Percentiles rank a stretch among this genome's conserved stretches.
phyloP scores from a whole-genome alignment of 2,113 vertebrate species.

The Apaloderma vittatum region DNA sequence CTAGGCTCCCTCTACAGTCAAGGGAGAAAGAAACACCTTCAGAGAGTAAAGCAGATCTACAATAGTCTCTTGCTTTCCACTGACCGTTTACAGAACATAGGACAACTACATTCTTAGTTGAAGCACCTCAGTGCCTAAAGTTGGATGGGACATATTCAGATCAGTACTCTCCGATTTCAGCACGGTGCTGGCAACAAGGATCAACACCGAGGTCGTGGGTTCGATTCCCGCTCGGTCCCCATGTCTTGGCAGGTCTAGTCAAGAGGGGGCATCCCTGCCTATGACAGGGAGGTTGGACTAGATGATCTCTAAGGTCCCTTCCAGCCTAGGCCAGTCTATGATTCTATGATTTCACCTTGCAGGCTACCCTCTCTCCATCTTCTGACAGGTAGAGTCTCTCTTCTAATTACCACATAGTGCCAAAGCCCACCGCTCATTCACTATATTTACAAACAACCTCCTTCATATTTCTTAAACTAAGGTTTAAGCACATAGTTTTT shows the following conservation, averaged over 20 bases:
- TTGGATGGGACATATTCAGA: background rate
- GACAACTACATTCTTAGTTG: background rate
- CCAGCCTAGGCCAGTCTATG: too few relatives aligned
- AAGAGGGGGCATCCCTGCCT: too few relatives aligned
- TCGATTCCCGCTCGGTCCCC: too few relatives aligned
- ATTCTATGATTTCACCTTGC: background rate
- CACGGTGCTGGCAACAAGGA: too few relatives aligned
- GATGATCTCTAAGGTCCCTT: too few relatives aligned
- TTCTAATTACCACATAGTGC: background rate
- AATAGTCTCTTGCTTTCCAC: background rate
- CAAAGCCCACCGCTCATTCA: background rate
- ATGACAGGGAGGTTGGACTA: too few relatives aligned
- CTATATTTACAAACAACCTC: background rate
- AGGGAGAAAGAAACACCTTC: background rate
- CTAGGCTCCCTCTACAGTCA: background rate
- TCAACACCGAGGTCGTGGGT: too few relatives aligned
- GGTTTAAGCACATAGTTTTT: background rate
- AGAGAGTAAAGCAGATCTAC: background rate
- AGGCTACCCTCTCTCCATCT: background rate
- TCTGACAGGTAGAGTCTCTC: background rate
- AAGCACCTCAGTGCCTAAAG: background rate
- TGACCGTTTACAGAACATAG: background rate
- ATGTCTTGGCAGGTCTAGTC: too few relatives aligned
- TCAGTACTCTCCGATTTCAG: background rate
- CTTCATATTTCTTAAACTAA: background rate